Conservation (phyloP, 30 jellyfish, hydroid and myxozoan species). For the Clytia hemisphaerica region DNA sequence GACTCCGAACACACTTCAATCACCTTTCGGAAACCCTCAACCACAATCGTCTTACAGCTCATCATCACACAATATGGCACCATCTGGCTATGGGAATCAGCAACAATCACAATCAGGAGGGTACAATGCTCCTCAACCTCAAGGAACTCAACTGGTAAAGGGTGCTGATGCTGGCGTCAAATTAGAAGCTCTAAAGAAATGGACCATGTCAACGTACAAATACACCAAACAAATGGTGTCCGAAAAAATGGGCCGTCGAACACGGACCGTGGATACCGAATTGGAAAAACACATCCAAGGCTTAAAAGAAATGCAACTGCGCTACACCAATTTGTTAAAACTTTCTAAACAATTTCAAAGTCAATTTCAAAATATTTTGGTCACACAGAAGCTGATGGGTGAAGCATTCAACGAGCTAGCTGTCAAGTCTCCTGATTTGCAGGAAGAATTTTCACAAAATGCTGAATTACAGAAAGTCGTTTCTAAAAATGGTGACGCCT, state of each 20-base stretch:
- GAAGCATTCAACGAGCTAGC: slow-evolving; percentile 86
- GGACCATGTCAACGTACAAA: slow-evolving; percentile 96
- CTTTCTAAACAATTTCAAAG: slow-evolving; percentile 76
- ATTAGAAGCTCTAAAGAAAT: slow-evolving; percentile 82
- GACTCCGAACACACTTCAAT: slow-evolving; percentile 16
- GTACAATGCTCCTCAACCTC: slow-evolving; percentile 45
- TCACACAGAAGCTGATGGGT: slow-evolving; percentile 75
- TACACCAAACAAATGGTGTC: slow-evolving; percentile 93
- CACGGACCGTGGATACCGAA: slow-evolving; percentile 97
- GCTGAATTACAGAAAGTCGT: slow-evolving; percentile 94
- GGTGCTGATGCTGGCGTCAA: slow-evolving; percentile 92
- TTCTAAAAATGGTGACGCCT: slow-evolving; percentile 87
- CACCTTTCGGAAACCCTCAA: slow-evolving; percentile 16
- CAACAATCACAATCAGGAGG: slow-evolving; percentile 50
- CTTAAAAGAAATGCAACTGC: slow-evolving; percentile 83
- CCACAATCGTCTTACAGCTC: slow-evolving; percentile 15
- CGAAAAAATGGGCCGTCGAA: slow-evolving; percentile 92
- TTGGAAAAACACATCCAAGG: slow-evolving; percentile 81
- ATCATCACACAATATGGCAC: slow-evolving; percentile 16
- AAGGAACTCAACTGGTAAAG: slow-evolving; percentile 25
- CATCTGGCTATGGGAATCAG: slow-evolving; percentile 51
- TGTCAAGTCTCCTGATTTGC: slow-evolving; percentile 94
- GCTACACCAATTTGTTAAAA: slow-evolving; percentile 72
- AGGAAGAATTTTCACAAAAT: slow-evolving; percentile 91
- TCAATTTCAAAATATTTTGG: slow-evolving; percentile 60